These are phyloP conservation scores for Geopemphigus sp. DNA, from an alignment of 1,140 invertebrate genomes.

Conservation along the genomic window DNA sequence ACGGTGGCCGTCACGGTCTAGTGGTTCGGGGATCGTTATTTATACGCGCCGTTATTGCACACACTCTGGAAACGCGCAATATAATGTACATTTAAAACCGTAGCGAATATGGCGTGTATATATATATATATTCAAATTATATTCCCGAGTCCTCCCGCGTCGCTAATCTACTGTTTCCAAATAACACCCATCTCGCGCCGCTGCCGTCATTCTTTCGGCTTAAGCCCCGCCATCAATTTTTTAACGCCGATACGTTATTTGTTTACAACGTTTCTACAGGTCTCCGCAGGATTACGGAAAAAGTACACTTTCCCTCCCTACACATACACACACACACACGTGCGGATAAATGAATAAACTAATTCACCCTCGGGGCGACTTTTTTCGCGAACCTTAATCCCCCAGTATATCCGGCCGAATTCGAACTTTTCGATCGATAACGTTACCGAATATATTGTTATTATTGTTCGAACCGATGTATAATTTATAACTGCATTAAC, in stretches of 20 bases:
- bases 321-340: too few relatives aligned
- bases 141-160: too few relatives aligned
- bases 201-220: not conserved
- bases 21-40: constrained; percentile 33
- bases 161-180: constrained; percentile 6
- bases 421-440: not conserved
- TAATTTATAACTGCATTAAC: too few relatives aligned
- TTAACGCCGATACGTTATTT: not conserved
- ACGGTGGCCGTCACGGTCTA: not conserved
- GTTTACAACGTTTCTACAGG: not conserved
- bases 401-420: not conserved
- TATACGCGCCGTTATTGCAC: constrained; percentile 18
- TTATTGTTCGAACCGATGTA: not conserved
- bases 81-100: constrained; percentile 12
- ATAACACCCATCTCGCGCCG: not conserved
- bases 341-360: not conserved
- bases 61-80: not conserved
- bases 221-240: not conserved
- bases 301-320: too few relatives aligned
- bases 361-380: not conserved
- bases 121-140: too few relatives aligned
- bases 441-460: not conserved
- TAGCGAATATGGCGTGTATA: too few relatives aligned
- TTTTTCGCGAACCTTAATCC: not conserved
- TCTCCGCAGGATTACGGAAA: not conserved